These are phyloP conservation scores for Hycleus cichorii DNA, from an alignment of 1,140 invertebrate genomes.

Conservation along the genomic window DNA sequence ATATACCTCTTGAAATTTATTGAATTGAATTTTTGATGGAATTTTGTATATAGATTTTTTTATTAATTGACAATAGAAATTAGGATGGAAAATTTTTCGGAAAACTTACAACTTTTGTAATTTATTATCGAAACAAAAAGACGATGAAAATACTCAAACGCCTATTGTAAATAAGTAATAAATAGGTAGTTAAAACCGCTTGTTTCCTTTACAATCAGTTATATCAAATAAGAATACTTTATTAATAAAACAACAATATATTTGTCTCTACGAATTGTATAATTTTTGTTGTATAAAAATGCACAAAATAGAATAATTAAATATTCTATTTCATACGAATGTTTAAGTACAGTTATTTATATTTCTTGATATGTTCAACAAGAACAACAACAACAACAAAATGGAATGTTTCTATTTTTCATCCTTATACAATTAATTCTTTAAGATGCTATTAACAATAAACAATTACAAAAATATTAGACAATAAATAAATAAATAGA, in stretches of 20 bases:
- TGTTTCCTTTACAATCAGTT: not conserved
- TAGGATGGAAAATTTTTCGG: not conserved
- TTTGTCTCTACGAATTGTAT: not conserved
- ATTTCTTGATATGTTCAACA: no score
- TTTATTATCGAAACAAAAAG: not conserved
- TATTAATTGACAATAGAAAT: slow-evolving; percentile 1
- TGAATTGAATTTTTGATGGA: no score
- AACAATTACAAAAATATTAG: no score
- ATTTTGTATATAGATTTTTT: no score
- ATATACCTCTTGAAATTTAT: no score
- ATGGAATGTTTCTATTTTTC: no score
- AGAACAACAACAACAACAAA: no score
- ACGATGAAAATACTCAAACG: not conserved
- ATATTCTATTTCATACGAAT: not conserved
- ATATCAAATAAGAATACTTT: not conserved
- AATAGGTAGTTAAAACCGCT: no score
- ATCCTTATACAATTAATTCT: no score
- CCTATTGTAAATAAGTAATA: no score
- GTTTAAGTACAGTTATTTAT: not conserved
- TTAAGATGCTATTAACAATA: no score
- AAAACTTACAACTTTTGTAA: not conserved
- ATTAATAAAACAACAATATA: not conserved
- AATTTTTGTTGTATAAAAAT: not conserved
- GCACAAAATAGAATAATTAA: not conserved
- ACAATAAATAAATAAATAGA: no score